A percentile compares a stretch with the other conserved stretches of the same genome.
phyloP scores from a whole-genome alignment of 2,797 vertebrate genomes.

The Coccyzus lansbergi region DNA sequence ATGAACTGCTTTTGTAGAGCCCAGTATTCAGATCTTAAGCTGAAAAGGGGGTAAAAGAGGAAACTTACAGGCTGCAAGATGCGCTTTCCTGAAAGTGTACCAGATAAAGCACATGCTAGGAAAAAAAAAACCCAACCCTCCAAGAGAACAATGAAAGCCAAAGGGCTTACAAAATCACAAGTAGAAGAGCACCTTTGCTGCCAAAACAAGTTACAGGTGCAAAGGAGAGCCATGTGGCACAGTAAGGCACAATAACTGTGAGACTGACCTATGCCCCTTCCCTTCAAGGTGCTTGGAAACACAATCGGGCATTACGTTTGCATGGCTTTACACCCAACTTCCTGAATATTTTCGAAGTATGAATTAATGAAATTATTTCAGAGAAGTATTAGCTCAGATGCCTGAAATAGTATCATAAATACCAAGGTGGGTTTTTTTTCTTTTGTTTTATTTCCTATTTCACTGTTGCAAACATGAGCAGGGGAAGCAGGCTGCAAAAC shows the following conservation, averaged over 20 bases:
- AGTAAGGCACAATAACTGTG: neutral
- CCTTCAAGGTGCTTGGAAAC: neutral
- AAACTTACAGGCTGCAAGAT: neutral
- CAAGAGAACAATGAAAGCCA: neutral
- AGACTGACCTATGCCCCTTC: neutral
- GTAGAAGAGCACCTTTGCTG: neutral
- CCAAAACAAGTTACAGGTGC: neutral
- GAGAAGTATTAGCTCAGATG: neutral
- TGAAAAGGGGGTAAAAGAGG: neutral
- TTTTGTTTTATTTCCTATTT: neutral
- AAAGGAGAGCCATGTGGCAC: neutral
- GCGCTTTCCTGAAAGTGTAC: neutral
- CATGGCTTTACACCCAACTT: neutral
- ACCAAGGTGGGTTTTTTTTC: neutral
- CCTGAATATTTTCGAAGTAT: neutral
- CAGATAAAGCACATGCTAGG: neutral
- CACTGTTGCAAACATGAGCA: neutral
- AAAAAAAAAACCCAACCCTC: neutral
- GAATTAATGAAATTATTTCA: neutral
- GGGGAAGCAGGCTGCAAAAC: neutral
- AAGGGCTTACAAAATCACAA: neutral
- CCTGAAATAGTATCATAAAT: neutral
- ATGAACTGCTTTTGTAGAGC: neutral
- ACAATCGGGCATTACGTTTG: accelerated
- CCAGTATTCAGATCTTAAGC: neutral